Base-by-base conservation (phyloP, 2,797 vertebrate species). In the Gymnocypris eckloni region DNA sequence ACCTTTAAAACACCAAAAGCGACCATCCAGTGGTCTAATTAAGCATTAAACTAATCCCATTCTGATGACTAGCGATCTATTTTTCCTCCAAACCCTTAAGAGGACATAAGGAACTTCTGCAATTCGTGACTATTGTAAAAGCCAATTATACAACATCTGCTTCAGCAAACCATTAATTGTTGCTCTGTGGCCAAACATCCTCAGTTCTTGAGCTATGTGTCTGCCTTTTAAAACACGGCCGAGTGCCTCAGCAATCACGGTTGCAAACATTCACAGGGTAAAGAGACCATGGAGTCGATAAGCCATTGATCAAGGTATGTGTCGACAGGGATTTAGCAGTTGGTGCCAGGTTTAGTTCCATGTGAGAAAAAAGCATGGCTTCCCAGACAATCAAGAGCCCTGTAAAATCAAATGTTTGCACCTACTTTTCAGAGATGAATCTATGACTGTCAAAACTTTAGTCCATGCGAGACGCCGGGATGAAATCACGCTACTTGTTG, bases 61-160 rank as follows among this genome's bases (percentile, higher is more conserved):
- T 84, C 37, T n/a, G 6, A 56, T n/a, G 13, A 69, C n/a, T 12
- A 28, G 22, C 7, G 2, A 76, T 67, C 59, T 76, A 76, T 83
- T 76, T 76, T 66, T 25, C 72, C 28, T 50, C 10, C 22, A 54
- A 66, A 20, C 33, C 20, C 59, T 52, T 64, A 41, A 50, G 43
- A 48, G 71, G 15, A 83, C 66, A 48, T 33, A 48, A 72, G 10
- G 1, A 73, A 15, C 59, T 28, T 66, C 54, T 41, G 39, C 25
- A 61, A 76, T 69, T 67, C 11, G 39, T 28, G 39, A 71, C 37
- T 39, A 41, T 84, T 66, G 54, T 75, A 69, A 45, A 72, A 56
- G 43, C 52, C 25, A 66, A 82, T 84, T 67, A 81, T 81, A 80
- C 77, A 83, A 82, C 82, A 88, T 86, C 67, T 88, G 84, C 50